A percentile compares a stretch with the other conserved stretches of the same genome.
Evolutionary conservation across 2,888 invertebrate species (phyloP).

Genomic region (Apodemia duryi): DNA sequence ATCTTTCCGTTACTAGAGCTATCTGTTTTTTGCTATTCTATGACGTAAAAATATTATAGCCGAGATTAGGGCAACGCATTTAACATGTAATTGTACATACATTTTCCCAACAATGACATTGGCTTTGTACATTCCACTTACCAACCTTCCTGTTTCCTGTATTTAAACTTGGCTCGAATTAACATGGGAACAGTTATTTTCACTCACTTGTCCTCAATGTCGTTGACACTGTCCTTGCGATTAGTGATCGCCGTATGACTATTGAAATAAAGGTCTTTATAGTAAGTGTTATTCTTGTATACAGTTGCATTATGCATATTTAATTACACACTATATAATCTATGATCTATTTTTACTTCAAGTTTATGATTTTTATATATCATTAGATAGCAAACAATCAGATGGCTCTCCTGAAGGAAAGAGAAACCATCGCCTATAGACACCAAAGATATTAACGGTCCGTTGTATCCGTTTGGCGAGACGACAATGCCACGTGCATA

Average conservation of each 20-base stretch:
- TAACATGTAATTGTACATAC: neutral
- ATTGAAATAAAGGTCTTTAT: conserved; percentile 38
- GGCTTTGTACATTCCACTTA: conserved; percentile 5
- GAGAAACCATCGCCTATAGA: no score
- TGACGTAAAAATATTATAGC: no score
- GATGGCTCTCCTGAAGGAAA: no score
- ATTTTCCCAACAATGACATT: conserved; percentile 8
- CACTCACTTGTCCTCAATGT: conserved; percentile 22
- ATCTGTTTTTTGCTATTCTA: no score
- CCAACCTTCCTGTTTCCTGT: conserved; percentile 11
- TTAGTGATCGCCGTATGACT: conserved; percentile 35
- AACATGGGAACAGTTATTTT: conserved; percentile 23
- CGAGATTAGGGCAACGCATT: no score
- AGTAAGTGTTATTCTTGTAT: conserved; percentile 22
- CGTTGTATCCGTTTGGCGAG: no score
- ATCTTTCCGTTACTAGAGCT: no score
- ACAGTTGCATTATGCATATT: neutral
- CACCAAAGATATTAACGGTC: no score
- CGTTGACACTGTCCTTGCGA: conserved; percentile 35
- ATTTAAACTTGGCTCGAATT: conserved; percentile 3
- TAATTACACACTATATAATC: neutral
- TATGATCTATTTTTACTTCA: neutral
- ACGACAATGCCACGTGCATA: no score
- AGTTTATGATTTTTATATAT: no score
- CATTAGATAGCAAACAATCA: no score